Conservation (phyloP, 2,113 vertebrate species). For the Pollimyrus isidori region DNA sequence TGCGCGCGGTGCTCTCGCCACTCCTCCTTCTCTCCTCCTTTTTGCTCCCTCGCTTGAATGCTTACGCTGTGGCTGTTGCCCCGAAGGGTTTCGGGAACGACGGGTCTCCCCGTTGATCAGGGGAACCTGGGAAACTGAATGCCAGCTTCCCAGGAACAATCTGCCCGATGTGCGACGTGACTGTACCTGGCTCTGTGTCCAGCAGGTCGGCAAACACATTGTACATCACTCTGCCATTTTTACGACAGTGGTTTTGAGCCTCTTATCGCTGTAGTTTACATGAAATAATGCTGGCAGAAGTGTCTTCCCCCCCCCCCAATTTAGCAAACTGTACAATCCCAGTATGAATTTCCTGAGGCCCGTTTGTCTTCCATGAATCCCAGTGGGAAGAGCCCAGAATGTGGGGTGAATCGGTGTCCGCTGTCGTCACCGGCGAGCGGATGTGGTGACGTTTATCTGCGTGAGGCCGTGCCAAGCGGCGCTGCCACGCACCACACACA, state of each 20-base stretch:
- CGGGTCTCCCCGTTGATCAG: neutral
- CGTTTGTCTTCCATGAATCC: neutral
- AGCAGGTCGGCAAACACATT: neutral
- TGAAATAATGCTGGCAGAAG: neutral
- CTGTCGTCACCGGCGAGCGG: neutral
- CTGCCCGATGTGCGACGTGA: neutral
- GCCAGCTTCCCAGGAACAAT: neutral
- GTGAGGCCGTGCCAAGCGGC: slow-evolving; percentile 43
- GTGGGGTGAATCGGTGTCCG: neutral
- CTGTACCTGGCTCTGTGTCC: neutral
- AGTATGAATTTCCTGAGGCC: neutral
- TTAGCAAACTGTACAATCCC: neutral
- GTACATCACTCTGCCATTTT: neutral
- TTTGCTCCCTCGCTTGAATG: neutral
- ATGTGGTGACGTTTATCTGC: neutral
- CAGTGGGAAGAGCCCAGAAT: neutral
- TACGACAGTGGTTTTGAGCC: neutral
- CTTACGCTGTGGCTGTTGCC: neutral
- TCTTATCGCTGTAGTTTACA: neutral
- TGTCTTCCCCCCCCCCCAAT: neutral
- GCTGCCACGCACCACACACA: slow-evolving; percentile 32
- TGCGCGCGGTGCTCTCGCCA: neutral
- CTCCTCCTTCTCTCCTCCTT: neutral
- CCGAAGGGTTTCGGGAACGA: neutral
- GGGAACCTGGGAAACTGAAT: neutral